Evolutionary conservation across 2,797 vertebrate genomes (phyloP).

Genomic region (Hydrophis major): DNA sequence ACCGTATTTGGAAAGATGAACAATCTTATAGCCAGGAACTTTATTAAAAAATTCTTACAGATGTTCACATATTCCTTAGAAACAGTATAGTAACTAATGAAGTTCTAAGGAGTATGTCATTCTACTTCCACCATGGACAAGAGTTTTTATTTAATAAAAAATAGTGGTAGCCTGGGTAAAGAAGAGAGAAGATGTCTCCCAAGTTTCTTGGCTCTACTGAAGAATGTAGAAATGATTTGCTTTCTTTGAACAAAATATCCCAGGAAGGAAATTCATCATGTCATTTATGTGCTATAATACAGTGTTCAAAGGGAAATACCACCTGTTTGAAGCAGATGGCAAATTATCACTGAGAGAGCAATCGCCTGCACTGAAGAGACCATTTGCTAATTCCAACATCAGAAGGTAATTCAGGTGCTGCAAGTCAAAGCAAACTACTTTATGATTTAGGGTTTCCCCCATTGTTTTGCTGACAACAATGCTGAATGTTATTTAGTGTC

Average conservation of each 20-base stretch:
- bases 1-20: background rate
- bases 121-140: background rate
- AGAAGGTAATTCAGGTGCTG: constrained; percentile 44
- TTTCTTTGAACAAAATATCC: constrained; percentile 48
- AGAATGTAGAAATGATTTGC: constrained; percentile 43
- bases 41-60: background rate
- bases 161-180: background rate
- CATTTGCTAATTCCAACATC: constrained; percentile 38
- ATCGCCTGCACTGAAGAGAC: constrained; percentile 48
- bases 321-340: constrained; percentile 64
- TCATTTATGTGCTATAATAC: constrained; percentile 42
- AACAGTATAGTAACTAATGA: background rate
- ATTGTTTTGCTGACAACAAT: constrained; percentile 1
- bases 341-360: constrained; percentile 52
- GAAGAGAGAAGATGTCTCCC: constrained; percentile 1
- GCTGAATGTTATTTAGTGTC: background rate
- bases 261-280: constrained; percentile 48
- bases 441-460: constrained; percentile 33
- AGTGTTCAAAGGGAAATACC: constrained; percentile 54
- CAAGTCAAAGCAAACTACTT: background rate
- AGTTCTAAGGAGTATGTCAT: background rate
- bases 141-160: constrained; percentile 4
- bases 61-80: background rate
- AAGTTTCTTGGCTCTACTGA: constrained; percentile 19
- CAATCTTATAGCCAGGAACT: background rate